Evolutionary conservation across 1,140 invertebrate species (phyloP), one percentile per base, ranked within the genome.

Genomic region (Melitaea cinxia): DNA sequence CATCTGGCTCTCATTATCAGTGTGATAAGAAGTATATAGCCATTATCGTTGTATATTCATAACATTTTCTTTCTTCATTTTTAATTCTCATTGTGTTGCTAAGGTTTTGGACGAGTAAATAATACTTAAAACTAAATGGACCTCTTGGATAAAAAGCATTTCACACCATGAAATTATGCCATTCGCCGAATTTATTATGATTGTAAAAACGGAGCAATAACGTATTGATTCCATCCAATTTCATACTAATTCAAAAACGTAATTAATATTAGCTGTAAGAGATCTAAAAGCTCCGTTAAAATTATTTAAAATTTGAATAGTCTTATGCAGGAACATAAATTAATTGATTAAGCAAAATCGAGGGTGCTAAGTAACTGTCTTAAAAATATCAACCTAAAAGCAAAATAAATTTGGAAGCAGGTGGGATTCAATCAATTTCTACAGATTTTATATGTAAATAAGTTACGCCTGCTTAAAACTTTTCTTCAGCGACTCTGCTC

Each of bases 1-100:
- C 60, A 63, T 42, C 39, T 63, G 52, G 47, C 28, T 12, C 24
- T 28, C 5, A 33, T 24, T 30, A 28, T 42, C n/a, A n/a, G n/a
- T 17, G 37, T 42, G 37, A 42, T 42, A 42, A 42, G 14, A 42
- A 42, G 17, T 15, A 17, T 42, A 17, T 42, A 5, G 12, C 5
- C 1, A 37, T 37, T 5, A 17, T 42, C 26, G 42, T 15, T 0
- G 10, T n/a, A 5, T 6, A 28, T 15, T 0, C 0, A 23, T 28
- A 10, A 15, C 33, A 14, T 55, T 24, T 42, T 5, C 37, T 15
- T 39, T 39, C 37, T 42, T 17, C 4, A 17, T 42, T 42, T 4
- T 4, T 2, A 17, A 17, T 42, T 42, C 14, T 42, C 17, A 17
- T 4, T 17, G 1, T 9, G 1, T 6, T 10, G 30, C 30, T 33